A percentile compares a stretch with the other conserved stretches of the same genome.
phyloP scores from a whole-genome alignment of 2,113 vertebrate genomes.

The Xenotilapia longispinis region DNA sequence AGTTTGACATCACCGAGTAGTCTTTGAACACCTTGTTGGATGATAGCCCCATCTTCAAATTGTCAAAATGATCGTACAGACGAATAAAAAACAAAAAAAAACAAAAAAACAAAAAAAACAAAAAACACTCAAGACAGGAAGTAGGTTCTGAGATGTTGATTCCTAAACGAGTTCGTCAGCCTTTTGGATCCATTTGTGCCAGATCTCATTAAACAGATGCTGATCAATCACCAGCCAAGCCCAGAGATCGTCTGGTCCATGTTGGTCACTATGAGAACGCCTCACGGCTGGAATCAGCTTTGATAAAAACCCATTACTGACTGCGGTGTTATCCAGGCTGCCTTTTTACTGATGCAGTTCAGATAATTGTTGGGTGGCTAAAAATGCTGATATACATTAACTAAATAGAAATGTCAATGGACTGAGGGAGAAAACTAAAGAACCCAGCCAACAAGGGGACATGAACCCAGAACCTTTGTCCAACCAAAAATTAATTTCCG shows the following conservation, averaged over 20 bases:
- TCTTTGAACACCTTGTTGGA: fast-evolving
- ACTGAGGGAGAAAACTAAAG: neutral
- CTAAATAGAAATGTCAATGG: neutral
- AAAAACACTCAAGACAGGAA: fast-evolving
- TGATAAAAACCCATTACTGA: neutral
- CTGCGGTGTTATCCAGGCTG: neutral
- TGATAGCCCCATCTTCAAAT: neutral
- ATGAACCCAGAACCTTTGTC: neutral
- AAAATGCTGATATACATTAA: neutral
- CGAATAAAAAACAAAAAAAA: neutral
- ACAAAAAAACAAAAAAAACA: fast-evolving
- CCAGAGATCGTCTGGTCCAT: neutral
- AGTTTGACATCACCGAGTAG: neutral
- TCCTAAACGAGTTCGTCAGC: neutral
- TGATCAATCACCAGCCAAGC: neutral
- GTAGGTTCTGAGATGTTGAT: neutral
- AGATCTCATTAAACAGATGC: neutral
- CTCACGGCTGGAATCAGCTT: neutral
- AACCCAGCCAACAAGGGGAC: neutral
- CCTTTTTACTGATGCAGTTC: neutral
- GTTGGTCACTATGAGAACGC: neutral
- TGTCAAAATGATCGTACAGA: neutral
- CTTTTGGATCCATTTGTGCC: neutral
- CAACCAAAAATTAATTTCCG: fast-evolving
- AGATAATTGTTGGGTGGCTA: neutral